phyloP scores from a whole-genome alignment of 2,888 invertebrate species.

The Plebejus melissa region DNA sequence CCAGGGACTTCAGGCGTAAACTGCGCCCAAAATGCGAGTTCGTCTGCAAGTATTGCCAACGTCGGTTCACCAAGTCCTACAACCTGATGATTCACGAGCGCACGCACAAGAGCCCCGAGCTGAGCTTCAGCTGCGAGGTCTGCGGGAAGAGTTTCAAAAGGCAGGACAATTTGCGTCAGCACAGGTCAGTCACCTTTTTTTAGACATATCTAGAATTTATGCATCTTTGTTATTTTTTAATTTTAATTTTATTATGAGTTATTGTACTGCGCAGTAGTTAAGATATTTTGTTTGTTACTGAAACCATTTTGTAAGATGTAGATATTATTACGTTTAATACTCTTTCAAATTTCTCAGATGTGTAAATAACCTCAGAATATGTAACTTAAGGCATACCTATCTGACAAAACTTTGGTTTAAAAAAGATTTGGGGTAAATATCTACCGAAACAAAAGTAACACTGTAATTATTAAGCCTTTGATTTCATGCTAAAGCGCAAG shows the following conservation, averaged over 20 bases:
- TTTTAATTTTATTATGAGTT: not conserved
- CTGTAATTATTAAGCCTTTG: not conserved
- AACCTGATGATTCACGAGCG: slow-evolving; percentile 99
- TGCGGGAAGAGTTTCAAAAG: slow-evolving; percentile 98
- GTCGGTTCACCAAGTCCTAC: slow-evolving; percentile 98
- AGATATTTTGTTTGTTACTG: not conserved
- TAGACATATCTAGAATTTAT: slow-evolving; percentile 5
- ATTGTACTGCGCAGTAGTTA: not conserved
- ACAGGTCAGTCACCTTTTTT: slow-evolving; percentile 83
- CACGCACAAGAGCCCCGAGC: slow-evolving; percentile 97
- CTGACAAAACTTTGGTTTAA: no score
- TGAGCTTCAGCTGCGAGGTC: slow-evolving; percentile 98
- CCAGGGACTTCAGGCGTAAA: slow-evolving; percentile 91
- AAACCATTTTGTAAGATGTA: no score
- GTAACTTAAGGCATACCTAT: no score
- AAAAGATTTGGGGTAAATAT: not conserved
- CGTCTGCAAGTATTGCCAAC: slow-evolving; percentile 98
- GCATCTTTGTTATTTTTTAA: not conserved
- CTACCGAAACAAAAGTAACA: not conserved
- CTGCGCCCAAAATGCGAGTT: slow-evolving; percentile 97
- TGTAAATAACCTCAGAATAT: no score
- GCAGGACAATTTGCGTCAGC: slow-evolving; percentile 97
- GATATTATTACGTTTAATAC: no score
- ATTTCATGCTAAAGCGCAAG: not conserved
- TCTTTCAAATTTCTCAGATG: no score